A percentile compares a stretch with the other conserved stretches of the same genome.
These are phyloP conservation scores for Eristalis intricaria DNA, from an alignment of 2,888 invertebrate species.

Conservation along the genomic window DNA sequence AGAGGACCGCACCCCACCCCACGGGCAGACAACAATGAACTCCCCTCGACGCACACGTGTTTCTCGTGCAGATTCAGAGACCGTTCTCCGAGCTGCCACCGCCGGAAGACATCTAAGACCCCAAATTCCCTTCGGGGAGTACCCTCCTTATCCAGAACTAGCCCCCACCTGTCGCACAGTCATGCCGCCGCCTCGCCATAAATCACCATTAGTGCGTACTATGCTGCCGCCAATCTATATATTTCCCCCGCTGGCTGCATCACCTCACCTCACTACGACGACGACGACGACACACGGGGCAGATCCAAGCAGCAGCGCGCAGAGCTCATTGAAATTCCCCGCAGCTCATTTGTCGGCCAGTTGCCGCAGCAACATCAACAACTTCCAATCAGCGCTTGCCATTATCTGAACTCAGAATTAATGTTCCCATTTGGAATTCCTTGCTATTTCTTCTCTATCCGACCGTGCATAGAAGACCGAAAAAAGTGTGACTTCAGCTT, in stretches of 20 bases:
- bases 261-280: not conserved
- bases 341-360: conserved; percentile 30
- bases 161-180: not conserved
- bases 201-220: not conserved
- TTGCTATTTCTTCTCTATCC: conserved; percentile 33
- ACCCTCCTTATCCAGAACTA: not conserved
- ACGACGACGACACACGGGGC: conserved; percentile 27
- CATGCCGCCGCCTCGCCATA: not conserved
- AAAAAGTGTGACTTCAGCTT: not conserved
- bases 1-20: too few species aligned
- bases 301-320: not conserved
- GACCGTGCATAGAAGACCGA: conserved; percentile 2
- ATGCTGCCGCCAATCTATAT: not conserved
- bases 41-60: too few species aligned
- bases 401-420: conserved; percentile 49
- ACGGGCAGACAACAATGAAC: too few species aligned
- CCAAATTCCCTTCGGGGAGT: not conserved
- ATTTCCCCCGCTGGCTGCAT: not conserved
- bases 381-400: conserved; percentile 50
- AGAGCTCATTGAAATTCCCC: conserved; percentile 43
- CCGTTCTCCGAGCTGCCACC: too few species aligned
- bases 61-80: too few species aligned
- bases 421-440: conserved; percentile 40
- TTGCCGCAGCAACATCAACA: not conserved
- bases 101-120: not conserved